phyloP scores from a whole-genome alignment of 2,797 vertebrate genomes.

The Uromys caudimaculatus region DNA sequence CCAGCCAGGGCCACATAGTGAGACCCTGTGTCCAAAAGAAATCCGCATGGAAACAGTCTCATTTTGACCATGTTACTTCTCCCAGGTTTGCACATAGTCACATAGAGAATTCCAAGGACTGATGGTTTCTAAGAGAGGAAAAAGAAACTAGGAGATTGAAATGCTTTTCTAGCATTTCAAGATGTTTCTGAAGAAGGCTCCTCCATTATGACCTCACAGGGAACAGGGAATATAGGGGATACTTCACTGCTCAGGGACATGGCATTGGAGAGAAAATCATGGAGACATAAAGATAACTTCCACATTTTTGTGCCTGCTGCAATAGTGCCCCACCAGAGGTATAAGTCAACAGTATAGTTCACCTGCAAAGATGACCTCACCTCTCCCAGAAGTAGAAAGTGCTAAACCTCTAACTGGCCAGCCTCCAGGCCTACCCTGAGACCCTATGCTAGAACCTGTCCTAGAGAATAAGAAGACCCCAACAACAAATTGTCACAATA shows the following conservation, averaged over 20 bases:
- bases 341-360: not conserved
- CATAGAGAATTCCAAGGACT: not conserved
- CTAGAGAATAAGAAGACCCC: not conserved
- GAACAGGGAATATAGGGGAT: not conserved
- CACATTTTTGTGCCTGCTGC: not conserved
- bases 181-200: not conserved
- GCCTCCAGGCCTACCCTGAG: not conserved
- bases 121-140: not conserved
- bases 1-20: not conserved
- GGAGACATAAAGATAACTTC: not conserved
- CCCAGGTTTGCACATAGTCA: not conserved
- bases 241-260: not conserved
- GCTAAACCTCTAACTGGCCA: not conserved
- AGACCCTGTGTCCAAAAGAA: not conserved
- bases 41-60: not conserved
- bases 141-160: not conserved
- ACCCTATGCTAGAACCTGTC: not conserved
- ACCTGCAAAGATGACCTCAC: not conserved
- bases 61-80: not conserved
- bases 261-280: not conserved
- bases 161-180: not conserved
- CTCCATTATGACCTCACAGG: not conserved
- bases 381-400: not conserved
- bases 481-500: not conserved
- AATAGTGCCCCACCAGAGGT: not conserved